These are phyloP conservation scores for Clistopyga incitator DNA, from an alignment of 2,888 invertebrate genomes.

Conservation along the genomic window DNA sequence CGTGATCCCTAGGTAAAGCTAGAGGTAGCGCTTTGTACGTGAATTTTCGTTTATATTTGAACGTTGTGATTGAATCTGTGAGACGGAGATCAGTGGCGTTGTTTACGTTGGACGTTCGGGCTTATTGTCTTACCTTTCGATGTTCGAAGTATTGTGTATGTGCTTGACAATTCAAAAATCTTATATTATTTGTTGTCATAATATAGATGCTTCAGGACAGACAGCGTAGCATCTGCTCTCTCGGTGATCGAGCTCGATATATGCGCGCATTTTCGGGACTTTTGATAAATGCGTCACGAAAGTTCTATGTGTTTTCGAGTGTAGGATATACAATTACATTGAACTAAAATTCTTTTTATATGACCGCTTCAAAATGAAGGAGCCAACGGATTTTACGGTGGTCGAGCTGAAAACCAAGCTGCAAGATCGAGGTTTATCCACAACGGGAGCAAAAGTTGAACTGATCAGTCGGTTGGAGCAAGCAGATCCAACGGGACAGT, in stretches of 20 bases:
- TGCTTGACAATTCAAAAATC: too few relatives aligned
- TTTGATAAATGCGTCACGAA: neutral
- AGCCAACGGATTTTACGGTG: neutral
- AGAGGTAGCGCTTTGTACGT: neutral
- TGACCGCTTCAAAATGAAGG: conserved; percentile 18
- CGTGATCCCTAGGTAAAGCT: neutral
- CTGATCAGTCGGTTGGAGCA: conserved; percentile 12
- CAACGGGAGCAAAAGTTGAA: conserved; percentile 19
- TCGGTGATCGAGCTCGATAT: neutral
- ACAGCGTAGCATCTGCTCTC: neutral
- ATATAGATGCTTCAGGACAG: neutral
- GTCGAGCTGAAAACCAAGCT: conserved; percentile 6
- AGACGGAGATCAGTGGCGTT: too few relatives aligned
- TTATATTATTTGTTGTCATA: neutral
- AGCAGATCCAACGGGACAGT: conserved; percentile 26
- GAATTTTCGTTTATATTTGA: neutral
- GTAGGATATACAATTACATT: neutral
- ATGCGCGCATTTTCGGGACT: neutral
- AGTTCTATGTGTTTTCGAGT: neutral
- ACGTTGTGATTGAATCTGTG: neutral
- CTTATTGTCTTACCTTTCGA: too few relatives aligned
- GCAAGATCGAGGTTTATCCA: neutral
- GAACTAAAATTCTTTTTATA: neutral
- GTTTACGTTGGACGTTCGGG: too few relatives aligned
- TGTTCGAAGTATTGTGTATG: too few relatives aligned